Conservation (phyloP, 2,888 invertebrate species). For the Caenorhabditis imperialis region DNA sequence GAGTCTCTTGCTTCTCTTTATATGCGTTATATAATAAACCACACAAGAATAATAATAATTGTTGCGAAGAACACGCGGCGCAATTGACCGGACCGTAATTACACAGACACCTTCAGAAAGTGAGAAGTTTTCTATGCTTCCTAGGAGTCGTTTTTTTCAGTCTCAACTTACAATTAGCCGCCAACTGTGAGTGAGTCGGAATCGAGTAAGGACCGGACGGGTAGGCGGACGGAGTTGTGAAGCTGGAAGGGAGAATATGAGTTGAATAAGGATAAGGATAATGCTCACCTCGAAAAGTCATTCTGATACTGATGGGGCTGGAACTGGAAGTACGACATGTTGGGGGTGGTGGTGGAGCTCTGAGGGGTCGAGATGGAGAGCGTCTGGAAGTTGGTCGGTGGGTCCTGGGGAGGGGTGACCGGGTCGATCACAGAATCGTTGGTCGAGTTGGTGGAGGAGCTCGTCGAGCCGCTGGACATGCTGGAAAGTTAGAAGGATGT, state of each 20-base stretch:
- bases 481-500: neutral
- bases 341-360: constrained; percentile 18
- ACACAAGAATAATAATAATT: constrained; percentile 32
- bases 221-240: constrained; percentile 28
- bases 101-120: constrained; percentile 13
- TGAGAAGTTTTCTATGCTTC: too few relatives aligned
- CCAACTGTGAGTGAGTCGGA: constrained; percentile 31
- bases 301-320: constrained; percentile 28
- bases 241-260: constrained; percentile 16
- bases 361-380: constrained; percentile 27
- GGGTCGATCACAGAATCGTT: constrained; percentile 26
- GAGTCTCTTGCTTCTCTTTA: too few relatives aligned
- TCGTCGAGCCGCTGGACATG: constrained; percentile 49
- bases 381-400: constrained; percentile 7
- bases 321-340: constrained; percentile 40
- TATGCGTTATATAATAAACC: too few relatives aligned
- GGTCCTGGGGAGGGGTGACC: constrained; percentile 18
- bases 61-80: constrained; percentile 31
- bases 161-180: constrained; percentile 36
- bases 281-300: constrained; percentile 35
- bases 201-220: constrained; percentile 22
- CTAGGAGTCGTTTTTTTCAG: too few relatives aligned
- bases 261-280: too few relatives aligned
- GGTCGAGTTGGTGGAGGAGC: constrained; percentile 41
- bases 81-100: constrained; percentile 29